These are phyloP conservation scores for Hormiphora californensis DNA, from an alignment of 37 sponge, comb jelly and placozoan genomes.

Conservation along the genomic window DNA sequence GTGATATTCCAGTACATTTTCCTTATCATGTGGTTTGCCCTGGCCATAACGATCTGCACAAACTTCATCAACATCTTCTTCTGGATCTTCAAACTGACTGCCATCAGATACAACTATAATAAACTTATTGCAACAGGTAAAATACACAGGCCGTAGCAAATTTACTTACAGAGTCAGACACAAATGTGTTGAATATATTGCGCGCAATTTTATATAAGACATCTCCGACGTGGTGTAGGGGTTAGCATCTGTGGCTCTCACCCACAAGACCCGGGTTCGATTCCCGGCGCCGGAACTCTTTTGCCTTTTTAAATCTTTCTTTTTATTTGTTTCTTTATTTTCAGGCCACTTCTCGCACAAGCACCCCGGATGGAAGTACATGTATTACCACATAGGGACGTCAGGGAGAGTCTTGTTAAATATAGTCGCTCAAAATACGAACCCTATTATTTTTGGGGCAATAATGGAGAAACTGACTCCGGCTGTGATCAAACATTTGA, in stretches of 20 bases:
- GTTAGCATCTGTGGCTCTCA: constrained; percentile 57
- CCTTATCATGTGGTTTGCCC: constrained; percentile 54
- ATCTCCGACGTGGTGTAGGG: constrained; percentile 56
- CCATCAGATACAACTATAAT: constrained; percentile 24
- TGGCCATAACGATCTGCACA: constrained; percentile 34
- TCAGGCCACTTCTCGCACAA: constrained; percentile 54
- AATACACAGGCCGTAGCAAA: not conserved
- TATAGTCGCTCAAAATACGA: constrained; percentile 48
- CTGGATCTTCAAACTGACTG: constrained; percentile 38
- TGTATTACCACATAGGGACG: constrained; percentile 42
- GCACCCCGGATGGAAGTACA: constrained; percentile 54
- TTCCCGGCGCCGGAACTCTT: constrained; percentile 53
- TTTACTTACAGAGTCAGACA: not conserved
- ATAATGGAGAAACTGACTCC: constrained; percentile 53
- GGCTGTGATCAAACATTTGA: constrained; percentile 27
- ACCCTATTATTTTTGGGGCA: constrained; percentile 49
- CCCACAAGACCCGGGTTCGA: constrained; percentile 57
- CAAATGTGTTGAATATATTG: not conserved
- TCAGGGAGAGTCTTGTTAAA: constrained; percentile 33
- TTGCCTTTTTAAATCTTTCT: too few relatives aligned
- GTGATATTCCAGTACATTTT: constrained; percentile 43
- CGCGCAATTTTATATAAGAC: not conserved
- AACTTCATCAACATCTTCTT: constrained; percentile 52
- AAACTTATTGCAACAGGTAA: constrained; percentile 33
- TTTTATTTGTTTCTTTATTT: not conserved